Conservation (phyloP, 1,140 invertebrate species). For the Danaus plexippus region DNA sequence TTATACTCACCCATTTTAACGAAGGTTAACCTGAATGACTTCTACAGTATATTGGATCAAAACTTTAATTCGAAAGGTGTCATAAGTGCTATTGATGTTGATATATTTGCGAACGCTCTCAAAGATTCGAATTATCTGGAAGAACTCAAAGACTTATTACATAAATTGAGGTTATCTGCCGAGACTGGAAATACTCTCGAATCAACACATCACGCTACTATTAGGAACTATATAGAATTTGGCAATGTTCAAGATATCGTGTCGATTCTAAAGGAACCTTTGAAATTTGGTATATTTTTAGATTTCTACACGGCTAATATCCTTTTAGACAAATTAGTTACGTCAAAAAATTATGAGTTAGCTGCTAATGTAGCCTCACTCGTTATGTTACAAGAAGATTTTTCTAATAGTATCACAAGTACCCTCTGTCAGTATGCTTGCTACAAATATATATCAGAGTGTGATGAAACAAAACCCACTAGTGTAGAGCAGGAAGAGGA, state of each 20-base stretch:
- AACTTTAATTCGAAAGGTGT: constrained; percentile 70
- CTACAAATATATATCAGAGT: constrained; percentile 80
- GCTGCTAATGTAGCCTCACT: constrained; percentile 84
- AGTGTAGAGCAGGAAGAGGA: constrained; percentile 44
- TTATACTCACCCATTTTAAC: constrained; percentile 74
- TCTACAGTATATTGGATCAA: constrained; percentile 77
- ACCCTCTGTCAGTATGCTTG: constrained; percentile 82
- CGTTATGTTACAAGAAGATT: constrained; percentile 93
- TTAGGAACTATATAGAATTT: constrained; percentile 77
- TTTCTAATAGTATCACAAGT: constrained; percentile 79
- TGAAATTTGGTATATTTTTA: constrained; percentile 92
- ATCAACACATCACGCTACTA: constrained; percentile 86
- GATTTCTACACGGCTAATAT: constrained; percentile 86
- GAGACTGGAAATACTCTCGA: constrained; percentile 79
- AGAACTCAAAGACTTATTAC: constrained; percentile 79
- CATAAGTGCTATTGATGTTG: constrained; percentile 80
- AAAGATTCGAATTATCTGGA: constrained; percentile 70
- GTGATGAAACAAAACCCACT: constrained; percentile 37
- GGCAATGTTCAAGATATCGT: constrained; percentile 77
- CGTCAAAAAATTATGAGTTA: constrained; percentile 76
- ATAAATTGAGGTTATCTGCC: constrained; percentile 79
- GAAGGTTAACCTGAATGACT: constrained; percentile 75
- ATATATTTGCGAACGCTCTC: constrained; percentile 80
- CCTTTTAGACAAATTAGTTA: constrained; percentile 86
- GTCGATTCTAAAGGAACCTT: constrained; percentile 82